Conservation (phyloP, 2,797 vertebrate species). For the Hafferia zeledoni region DNA sequence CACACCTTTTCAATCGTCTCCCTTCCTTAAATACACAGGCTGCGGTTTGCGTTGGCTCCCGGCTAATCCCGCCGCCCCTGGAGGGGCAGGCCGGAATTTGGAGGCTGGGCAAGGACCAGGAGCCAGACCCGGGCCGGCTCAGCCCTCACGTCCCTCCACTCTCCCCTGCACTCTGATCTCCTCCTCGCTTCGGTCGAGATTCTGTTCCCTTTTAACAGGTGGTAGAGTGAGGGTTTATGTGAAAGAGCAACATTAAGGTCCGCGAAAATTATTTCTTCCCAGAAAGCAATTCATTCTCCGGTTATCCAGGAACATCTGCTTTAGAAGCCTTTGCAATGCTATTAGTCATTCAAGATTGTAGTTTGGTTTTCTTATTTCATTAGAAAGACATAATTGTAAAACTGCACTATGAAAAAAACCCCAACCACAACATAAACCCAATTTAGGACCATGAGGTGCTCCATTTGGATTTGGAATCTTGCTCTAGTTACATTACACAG, state of each 20-base stretch:
- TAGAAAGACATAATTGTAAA: not conserved
- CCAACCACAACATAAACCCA: not conserved
- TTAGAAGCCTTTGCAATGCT: not conserved
- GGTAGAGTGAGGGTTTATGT: not conserved
- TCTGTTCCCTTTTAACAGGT: not conserved
- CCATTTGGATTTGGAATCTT: not conserved
- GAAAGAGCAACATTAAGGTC: not conserved
- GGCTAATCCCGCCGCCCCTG: not conserved
- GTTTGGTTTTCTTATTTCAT: not conserved
- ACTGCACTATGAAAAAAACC: not conserved
- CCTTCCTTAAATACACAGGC: not conserved
- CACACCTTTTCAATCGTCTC: not conserved
- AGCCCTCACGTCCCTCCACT: not conserved
- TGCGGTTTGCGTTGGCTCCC: not conserved
- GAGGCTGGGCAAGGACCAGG: not conserved
- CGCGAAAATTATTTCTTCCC: not conserved
- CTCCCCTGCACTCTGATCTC: not conserved
- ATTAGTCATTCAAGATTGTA: not conserved
- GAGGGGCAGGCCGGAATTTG: not conserved
- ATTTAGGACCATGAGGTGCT: not conserved
- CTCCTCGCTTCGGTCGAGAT: not conserved
- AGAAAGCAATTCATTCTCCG: not conserved
- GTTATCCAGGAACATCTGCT: not conserved
- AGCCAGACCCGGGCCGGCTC: not conserved
- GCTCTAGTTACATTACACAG: fast-evolving